Evolutionary conservation across 1,140 invertebrate genomes (phyloP), one percentile per base, ranked within the genome.

Genomic region (Bradysia coprophila): DNA sequence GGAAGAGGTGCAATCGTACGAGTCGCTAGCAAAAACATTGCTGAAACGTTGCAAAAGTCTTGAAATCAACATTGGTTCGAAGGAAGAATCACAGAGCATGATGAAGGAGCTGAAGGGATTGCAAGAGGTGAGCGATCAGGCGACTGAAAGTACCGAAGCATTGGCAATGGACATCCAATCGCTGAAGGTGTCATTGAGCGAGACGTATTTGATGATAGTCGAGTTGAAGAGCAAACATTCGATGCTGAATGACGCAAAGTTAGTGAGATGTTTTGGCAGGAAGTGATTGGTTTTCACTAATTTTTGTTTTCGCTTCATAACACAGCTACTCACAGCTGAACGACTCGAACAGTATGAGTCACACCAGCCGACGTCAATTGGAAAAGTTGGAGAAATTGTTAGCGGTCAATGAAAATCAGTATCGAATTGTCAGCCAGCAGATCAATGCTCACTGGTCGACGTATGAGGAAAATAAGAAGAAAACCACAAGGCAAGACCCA

Each of bases 381-480:
- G 55, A 63, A 2, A 67, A 69, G 2, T 68, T 80, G 6, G 64
- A 69, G 47, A 67, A 70, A 43, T 58, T 71, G 21, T 55, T 68
- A 1, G 69, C 72, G 44, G 72, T 75, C 46, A 64, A 78, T 18
- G 67, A 78, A 46, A 69, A 63, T 0, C 74, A 78, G 48, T 44
- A 78, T 13, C 61, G 64, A 2, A 65, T 73, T 51, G 62, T 68
- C 1, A 63, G 69, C 48, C 61, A 65, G 42, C 59, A 68, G 10
- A 57, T 80, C 4, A 72, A 77, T 48, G 60, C 67, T 11, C 67
- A 73, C 42, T 78, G 75, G 75, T 66, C 68, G 11, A 63, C 67
- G 41, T 64, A 67, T 49, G 58, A 64, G 48, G 61, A 69, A 43
- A 57, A 66, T 40, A 53, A 63, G 15, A 61, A 2, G 65, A 65